These are phyloP conservation scores for Ladona fulva DNA, from an alignment of 1,140 invertebrate species.

Conservation along the genomic window DNA sequence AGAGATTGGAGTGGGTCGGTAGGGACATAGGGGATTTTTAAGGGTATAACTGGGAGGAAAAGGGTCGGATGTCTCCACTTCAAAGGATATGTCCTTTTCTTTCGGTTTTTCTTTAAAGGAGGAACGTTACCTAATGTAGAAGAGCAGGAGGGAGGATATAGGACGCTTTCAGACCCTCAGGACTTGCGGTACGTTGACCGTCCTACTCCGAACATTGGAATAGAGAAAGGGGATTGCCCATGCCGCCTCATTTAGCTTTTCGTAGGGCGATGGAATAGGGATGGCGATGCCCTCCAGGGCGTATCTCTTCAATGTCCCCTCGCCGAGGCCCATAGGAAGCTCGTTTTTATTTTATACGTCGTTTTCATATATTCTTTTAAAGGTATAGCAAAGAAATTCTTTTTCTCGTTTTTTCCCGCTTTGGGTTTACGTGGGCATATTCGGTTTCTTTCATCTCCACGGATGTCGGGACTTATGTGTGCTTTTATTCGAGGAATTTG, in stretches of 20 bases:
- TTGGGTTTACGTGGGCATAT: no score
- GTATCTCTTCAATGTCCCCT: no score
- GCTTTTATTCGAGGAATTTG: no score
- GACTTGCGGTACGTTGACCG: neutral
- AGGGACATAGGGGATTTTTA: neutral
- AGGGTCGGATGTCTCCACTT: conserved; percentile 1
- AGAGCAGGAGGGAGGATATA: no score
- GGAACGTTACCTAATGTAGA: neutral
- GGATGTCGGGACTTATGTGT: no score
- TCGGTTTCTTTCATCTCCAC: no score
- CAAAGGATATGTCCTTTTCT: conserved; percentile 1
- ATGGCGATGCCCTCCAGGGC: neutral
- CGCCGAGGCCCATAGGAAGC: no score
- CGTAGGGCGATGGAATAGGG: neutral
- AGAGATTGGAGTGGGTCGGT: neutral
- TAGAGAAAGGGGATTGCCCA: neutral
- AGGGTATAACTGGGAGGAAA: neutral
- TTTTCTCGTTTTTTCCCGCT: no score
- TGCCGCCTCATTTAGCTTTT: neutral
- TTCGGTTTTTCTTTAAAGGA: neutral
- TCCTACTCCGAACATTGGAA: neutral
- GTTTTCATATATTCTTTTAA: neutral
- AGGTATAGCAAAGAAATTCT: no score
- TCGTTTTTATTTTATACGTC: neutral
- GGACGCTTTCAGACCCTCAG: neutral